Evolutionary conservation across 2,888 invertebrate genomes (phyloP), one percentile per base, ranked within the genome.

Genomic region (Caradrina clavipalpis): DNA sequence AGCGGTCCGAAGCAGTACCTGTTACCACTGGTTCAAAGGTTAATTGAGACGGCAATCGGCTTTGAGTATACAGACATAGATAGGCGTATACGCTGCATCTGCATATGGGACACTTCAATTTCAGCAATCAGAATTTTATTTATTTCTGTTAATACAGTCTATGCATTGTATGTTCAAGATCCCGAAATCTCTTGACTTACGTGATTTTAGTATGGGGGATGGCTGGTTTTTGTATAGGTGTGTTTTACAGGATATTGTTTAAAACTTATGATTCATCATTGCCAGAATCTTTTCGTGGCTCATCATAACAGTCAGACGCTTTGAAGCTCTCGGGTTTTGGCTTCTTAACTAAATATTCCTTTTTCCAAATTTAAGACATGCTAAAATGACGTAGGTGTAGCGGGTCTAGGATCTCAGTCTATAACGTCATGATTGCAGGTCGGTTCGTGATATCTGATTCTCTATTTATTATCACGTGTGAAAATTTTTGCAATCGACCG

Each of bases 401-500:
- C 39, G 13, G 11, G 11, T 39, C 45, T 45, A 5, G 45, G 15
- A 1, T 45, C 17, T 45, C 45, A 45, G 45, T 17, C 5, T 5
- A 17, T 64, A 55, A 64, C 58, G 60, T 62, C 47, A 82, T 73
- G 71, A 73, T 75, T 71, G 62, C 68, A 72, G 67, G 75, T 59
- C 69, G 60, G 68, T 59, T 70, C 72, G 70, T 69, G 66, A 67
- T 84, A 81, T 81, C 66, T 66, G 76, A 77, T 79, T 60, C 42
- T 78, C 79, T 83, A 86, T 88, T 88, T 87, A 88, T 88, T 86
- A 89, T 87, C 83, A 91, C 87, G 91, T 91, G 91, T 90, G 88
- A 91, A 88, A 45, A 85, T 90, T 90, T 89, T 88, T 92, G 92
- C 91, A 90, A 88, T 87, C 86, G 83, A 86, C 83, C 86, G 87